Evolutionary conservation across 2,113 vertebrate species (phyloP).

Genomic region (Lathamus discolor): DNA sequence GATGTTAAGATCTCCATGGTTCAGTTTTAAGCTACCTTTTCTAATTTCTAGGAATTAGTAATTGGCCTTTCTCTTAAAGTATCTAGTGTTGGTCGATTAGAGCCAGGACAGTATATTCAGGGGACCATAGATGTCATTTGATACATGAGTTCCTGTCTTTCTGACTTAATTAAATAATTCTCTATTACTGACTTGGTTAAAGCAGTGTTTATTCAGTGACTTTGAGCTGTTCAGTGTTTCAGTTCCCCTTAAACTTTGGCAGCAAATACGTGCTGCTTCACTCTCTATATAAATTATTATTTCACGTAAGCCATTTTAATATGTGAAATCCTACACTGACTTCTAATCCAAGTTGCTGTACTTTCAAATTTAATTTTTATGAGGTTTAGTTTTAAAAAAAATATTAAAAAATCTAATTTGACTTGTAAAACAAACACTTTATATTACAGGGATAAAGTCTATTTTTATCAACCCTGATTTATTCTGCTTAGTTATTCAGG

Average conservation of each 20-base stretch:
- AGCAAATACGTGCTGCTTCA: neutral
- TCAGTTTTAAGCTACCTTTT: neutral
- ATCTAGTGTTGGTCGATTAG: neutral
- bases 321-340: neutral
- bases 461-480: neutral
- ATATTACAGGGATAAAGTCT: neutral
- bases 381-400: neutral
- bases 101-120: neutral
- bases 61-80: neutral
- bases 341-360: neutral
- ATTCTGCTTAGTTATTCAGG: neutral
- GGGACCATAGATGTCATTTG: neutral
- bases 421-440: neutral
- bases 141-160: neutral
- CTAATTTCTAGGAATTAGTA: neutral
- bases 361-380: slow-evolving; percentile 16
- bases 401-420: neutral
- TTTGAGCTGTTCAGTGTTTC: neutral
- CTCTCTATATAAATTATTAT: neutral
- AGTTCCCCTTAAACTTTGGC: slow-evolving; percentile 22
- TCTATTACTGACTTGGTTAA: slow-evolving; percentile 32
- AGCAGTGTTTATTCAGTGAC: slow-evolving; percentile 9
- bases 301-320: neutral
- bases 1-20: neutral
- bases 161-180: slow-evolving; percentile 12